A percentile compares a stretch with the other conserved stretches of the same genome.
Conservation (phyloP, 2,888 invertebrate genomes). For the Calephelis perditalis region DNA sequence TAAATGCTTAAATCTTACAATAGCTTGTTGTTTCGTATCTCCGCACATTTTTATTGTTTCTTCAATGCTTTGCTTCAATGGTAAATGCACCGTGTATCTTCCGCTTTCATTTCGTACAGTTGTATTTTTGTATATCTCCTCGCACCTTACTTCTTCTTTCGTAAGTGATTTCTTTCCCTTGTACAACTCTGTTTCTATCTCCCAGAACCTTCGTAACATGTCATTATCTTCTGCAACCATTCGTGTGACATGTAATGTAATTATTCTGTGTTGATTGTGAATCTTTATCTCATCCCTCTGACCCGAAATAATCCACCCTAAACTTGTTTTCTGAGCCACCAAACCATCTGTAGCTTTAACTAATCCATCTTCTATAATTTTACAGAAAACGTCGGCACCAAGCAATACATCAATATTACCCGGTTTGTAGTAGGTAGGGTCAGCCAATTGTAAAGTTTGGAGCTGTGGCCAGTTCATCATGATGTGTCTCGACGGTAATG, state of each 20-base stretch:
- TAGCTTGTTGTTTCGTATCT: conserved; percentile 28
- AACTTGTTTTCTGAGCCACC: conserved; percentile 28
- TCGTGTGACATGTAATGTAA: background rate
- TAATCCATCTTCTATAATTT: conserved; percentile 30
- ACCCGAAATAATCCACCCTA: conserved; percentile 28
- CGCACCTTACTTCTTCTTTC: conserved; percentile 28
- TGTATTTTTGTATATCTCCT: conserved; percentile 25
- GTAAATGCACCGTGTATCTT: conserved; percentile 28
- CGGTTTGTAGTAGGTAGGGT: conserved; percentile 21
- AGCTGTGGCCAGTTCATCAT: conserved; percentile 23
- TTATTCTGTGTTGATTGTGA: background rate
- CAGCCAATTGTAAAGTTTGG: conserved; percentile 24
- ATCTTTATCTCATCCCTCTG: conserved; percentile 8
- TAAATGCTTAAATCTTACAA: conserved; percentile 26
- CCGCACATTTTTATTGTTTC: conserved; percentile 19
- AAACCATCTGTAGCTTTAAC: conserved; percentile 22
- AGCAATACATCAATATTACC: conserved; percentile 27
- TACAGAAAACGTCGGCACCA: conserved; percentile 29
- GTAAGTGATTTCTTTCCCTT: conserved; percentile 21
- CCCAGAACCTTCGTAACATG: conserved; percentile 29
- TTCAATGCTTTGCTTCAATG: conserved; percentile 21
- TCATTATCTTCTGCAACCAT: conserved; percentile 26
- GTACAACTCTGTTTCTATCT: conserved; percentile 24
- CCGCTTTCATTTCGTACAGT: conserved; percentile 22
- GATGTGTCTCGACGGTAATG: conserved; percentile 23